A percentile compares a stretch with the other conserved stretches of the same genome.
phyloP scores from a whole-genome alignment of 2,888 invertebrate species.

The Kryphioiulus occultus region DNA sequence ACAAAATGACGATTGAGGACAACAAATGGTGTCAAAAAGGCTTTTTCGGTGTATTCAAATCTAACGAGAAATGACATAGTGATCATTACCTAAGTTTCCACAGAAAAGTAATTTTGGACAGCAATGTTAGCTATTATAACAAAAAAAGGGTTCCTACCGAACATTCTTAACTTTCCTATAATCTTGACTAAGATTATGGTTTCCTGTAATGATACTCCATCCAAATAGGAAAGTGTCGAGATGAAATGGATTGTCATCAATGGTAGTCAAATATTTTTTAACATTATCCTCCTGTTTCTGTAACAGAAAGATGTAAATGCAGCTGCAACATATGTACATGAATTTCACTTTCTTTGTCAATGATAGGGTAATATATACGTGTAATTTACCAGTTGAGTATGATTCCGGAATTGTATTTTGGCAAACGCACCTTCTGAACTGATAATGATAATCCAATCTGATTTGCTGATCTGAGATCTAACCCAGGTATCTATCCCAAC shows the following conservation, averaged over 20 bases:
- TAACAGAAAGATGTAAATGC: background rate
- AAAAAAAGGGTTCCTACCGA: background rate
- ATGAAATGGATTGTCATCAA: background rate
- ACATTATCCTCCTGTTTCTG: background rate
- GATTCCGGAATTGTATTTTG: conserved; percentile 20
- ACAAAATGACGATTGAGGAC: background rate
- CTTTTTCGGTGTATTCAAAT: background rate
- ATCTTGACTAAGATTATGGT: background rate
- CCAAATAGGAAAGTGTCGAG: background rate
- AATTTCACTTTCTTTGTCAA: background rate
- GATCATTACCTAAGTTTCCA: too few species aligned
- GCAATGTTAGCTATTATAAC: too few species aligned
- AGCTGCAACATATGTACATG: too few species aligned
- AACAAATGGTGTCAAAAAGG: background rate
- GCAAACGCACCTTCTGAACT: background rate
- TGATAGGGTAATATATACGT: background rate
- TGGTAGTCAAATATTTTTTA: background rate
- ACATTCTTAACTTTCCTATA: background rate
- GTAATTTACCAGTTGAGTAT: background rate
- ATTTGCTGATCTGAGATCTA: background rate
- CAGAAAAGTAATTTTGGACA: too few species aligned
- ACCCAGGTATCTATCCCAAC: background rate
- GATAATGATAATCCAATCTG: background rate
- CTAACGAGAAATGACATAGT: background rate
- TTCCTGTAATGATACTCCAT: background rate